A percentile compares a stretch with the other conserved stretches of the same genome.
These are phyloP conservation scores for Drosophila athabasca DNA, from an alignment of 1,140 invertebrate species.

Conservation along the genomic window DNA sequence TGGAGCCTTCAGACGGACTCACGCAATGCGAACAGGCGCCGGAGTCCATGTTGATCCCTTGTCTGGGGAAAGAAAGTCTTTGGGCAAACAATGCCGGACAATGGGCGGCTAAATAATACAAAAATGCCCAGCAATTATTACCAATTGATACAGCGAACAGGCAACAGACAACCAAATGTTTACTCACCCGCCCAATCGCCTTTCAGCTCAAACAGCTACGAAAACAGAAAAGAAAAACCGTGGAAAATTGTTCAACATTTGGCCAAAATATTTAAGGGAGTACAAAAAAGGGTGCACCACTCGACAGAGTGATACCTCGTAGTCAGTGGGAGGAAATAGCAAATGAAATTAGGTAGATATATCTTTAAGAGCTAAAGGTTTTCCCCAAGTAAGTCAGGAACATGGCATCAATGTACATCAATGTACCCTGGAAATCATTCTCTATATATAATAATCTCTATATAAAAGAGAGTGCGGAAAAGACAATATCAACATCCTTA, in stretches of 20 bases:
- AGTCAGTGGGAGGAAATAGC: too few relatives aligned
- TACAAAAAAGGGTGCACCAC: background rate
- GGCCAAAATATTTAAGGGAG: conserved; percentile 23
- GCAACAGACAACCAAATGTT: conserved; percentile 17
- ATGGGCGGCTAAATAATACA: conserved; percentile 24
- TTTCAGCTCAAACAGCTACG: conserved; percentile 15
- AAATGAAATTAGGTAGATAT: too few relatives aligned
- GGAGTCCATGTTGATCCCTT: conserved; percentile 34
- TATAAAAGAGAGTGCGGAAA: too few relatives aligned
- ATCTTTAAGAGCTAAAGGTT: too few relatives aligned
- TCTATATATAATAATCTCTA: too few relatives aligned
- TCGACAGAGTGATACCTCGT: too few relatives aligned
- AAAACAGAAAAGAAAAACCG: conserved; percentile 7
- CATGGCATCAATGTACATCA: too few relatives aligned
- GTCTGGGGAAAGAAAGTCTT: conserved; percentile 24
- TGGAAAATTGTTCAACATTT: conserved; percentile 22
- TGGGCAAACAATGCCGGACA: conserved; percentile 49
- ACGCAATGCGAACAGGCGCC: conserved; percentile 10
- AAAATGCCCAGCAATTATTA: conserved; percentile 65
- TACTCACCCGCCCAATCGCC: background rate
- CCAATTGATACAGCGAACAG: conserved; percentile 53
- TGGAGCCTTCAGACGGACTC: conserved; percentile 9
- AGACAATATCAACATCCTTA: conserved; percentile 69
- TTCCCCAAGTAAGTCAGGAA: too few relatives aligned
- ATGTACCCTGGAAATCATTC: too few relatives aligned